Percentiles rank a stretch among this genome's conserved stretches.
Conservation (phyloP, 1,140 invertebrate genomes). For the Sycophila sp. region DNA sequence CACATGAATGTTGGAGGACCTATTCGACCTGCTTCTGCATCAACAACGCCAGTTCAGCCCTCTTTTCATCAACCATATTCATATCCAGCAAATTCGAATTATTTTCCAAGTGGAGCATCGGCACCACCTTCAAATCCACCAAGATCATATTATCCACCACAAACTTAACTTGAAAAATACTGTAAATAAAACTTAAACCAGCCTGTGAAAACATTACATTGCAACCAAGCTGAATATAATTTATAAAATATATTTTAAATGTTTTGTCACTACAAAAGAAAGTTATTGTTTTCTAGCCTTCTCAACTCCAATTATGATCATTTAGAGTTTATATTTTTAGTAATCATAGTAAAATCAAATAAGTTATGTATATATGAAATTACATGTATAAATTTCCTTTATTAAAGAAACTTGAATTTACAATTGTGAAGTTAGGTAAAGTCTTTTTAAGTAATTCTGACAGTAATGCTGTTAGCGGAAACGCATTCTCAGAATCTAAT, state of each 20-base stretch:
- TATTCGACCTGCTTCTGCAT: constrained; percentile 52
- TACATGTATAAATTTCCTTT: constrained; percentile 64
- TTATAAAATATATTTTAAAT: constrained; percentile 19
- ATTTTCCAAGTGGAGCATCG: constrained; percentile 54
- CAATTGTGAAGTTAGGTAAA: constrained; percentile 43
- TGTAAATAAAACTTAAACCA: constrained; percentile 7
- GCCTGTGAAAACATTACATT: neutral
- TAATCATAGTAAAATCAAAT: neutral
- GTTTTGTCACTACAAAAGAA: too few relatives aligned
- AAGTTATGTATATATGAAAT: constrained; percentile 18
- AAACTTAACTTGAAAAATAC: constrained; percentile 46
- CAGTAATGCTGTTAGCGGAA: constrained; percentile 55
- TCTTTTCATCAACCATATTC: constrained; percentile 55
- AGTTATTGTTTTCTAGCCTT: too few relatives aligned
- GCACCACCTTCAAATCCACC: constrained; percentile 50
- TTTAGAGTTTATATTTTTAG: neutral
- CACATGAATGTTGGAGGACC: constrained; percentile 50
- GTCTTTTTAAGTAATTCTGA: constrained; percentile 44
- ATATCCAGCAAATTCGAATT: constrained; percentile 55
- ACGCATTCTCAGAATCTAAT: constrained; percentile 53
- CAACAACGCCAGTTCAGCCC: constrained; percentile 49
- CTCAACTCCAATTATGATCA: too few relatives aligned
- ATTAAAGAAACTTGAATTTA: constrained; percentile 52
- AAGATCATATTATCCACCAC: constrained; percentile 58
- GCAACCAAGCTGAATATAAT: too few relatives aligned